phyloP scores from a whole-genome alignment of 30 jellyfish, hydroid and myxozoan species.

The Mastigias papua region DNA sequence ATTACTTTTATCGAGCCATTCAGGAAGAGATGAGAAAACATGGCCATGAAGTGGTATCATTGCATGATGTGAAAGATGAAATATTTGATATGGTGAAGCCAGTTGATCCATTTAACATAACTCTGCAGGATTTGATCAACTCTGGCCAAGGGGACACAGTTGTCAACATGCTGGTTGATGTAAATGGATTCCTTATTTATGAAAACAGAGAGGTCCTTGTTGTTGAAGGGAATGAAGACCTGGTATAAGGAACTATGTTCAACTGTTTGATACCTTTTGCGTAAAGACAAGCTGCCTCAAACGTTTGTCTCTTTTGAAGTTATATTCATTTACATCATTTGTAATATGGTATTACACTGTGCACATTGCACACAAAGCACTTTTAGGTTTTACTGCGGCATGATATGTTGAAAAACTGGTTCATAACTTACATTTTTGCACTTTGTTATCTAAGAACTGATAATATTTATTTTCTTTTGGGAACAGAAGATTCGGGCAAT shows the following conservation, averaged over 20 bases:
- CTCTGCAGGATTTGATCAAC: conserved; percentile 88
- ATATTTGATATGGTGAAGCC: conserved; percentile 97
- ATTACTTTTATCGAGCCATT: conserved; percentile 90
- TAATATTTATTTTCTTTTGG: too few species aligned
- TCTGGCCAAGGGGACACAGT: conserved; percentile 97
- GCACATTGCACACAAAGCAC: too few species aligned
- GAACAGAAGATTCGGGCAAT: too few species aligned
- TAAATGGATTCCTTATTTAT: conserved; percentile 91
- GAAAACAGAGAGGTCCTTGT: conserved; percentile 93
- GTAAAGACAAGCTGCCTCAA: too few species aligned
- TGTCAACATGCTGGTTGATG: conserved; percentile 87
- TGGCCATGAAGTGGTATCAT: conserved; percentile 94
- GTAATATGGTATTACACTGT: too few species aligned
- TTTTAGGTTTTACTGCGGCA: too few species aligned
- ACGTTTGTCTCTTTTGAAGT: too few species aligned
- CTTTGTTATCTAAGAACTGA: too few species aligned
- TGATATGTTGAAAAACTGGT: too few species aligned
- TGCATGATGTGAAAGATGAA: conserved; percentile 95
- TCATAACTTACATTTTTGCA: too few species aligned
- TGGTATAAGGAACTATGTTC: conserved; percentile 9
- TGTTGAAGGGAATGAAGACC: conserved; percentile 88
- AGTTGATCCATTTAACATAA: conserved; percentile 77
- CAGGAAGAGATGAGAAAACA: conserved; percentile 95
- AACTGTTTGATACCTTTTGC: neutral
- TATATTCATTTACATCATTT: too few species aligned